A percentile compares a stretch with the other conserved stretches of the same genome.
Evolutionary conservation across 2,113 vertebrate species (phyloP).

Genomic region (Meleagris gallopavo): DNA sequence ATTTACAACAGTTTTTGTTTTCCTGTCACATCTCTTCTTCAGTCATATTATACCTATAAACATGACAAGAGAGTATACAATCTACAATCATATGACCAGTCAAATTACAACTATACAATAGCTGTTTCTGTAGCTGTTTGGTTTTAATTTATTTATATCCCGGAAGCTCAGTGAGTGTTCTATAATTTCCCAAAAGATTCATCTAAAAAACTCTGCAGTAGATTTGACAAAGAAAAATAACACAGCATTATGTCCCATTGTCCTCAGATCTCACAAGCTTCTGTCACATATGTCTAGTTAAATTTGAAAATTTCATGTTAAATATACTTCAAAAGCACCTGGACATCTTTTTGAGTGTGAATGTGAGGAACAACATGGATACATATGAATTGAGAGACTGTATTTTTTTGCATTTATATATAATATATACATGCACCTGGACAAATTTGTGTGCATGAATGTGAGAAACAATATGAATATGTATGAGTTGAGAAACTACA

Average conservation of each 20-base stretch:
- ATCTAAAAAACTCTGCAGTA: neutral
- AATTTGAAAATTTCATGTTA: neutral
- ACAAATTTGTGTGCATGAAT: neutral
- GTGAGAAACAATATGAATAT: neutral
- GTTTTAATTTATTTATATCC: neutral
- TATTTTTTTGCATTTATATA: fast-evolving
- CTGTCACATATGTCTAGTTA: neutral
- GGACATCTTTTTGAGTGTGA: neutral
- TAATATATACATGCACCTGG: neutral
- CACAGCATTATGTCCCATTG: neutral
- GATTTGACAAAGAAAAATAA: neutral
- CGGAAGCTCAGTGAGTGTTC: neutral
- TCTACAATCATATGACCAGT: neutral
- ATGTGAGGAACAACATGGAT: neutral
- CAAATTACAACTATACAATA: neutral
- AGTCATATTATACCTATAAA: neutral
- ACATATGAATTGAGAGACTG: neutral
- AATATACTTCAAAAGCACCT: neutral
- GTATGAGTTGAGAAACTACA: neutral
- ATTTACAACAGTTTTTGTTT: neutral
- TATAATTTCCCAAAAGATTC: neutral
- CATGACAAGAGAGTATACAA: neutral
- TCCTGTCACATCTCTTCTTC: neutral
- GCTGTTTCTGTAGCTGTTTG: neutral
- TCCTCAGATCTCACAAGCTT: neutral